Evolutionary conservation across 2,888 invertebrate species (phyloP).

Genomic region (Nymphalis urticae): DNA sequence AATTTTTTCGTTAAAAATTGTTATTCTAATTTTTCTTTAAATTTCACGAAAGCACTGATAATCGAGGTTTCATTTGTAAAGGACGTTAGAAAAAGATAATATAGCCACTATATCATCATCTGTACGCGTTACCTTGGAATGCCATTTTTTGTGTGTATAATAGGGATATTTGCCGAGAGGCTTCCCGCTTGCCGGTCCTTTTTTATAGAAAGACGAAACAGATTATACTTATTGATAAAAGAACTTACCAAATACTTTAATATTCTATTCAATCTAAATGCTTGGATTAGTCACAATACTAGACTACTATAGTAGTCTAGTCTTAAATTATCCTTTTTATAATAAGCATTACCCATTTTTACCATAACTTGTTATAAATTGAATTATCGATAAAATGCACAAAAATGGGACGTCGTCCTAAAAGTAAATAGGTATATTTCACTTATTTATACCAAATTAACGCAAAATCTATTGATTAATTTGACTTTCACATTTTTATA

Average conservation of each 20-base stretch:
- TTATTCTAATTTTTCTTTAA: too few species aligned
- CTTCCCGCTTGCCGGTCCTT: neutral
- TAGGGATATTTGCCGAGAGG: slow-evolving; percentile 1
- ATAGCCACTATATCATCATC: neutral
- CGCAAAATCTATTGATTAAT: too few species aligned
- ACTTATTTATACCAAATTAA: too few species aligned
- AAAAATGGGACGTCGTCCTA: too few species aligned
- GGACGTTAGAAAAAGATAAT: neutral
- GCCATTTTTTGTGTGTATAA: slow-evolving; percentile 1
- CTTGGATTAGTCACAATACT: neutral
- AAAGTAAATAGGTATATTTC: too few species aligned
- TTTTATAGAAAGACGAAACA: neutral
- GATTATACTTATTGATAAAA: neutral
- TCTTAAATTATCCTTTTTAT: too few species aligned
- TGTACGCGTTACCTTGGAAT: neutral
- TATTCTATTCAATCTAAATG: neutral
- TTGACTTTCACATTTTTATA: too few species aligned
- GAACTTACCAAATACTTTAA: neutral
- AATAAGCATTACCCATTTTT: too few species aligned
- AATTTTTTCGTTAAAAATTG: too few species aligned
- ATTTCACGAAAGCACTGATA: neutral
- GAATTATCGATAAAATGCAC: too few species aligned
- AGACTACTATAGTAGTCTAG: too few species aligned
- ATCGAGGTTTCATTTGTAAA: neutral
- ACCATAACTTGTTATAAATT: too few species aligned